phyloP scores from a whole-genome alignment of 2,888 invertebrate species.

The Erannis defoliaria region DNA sequence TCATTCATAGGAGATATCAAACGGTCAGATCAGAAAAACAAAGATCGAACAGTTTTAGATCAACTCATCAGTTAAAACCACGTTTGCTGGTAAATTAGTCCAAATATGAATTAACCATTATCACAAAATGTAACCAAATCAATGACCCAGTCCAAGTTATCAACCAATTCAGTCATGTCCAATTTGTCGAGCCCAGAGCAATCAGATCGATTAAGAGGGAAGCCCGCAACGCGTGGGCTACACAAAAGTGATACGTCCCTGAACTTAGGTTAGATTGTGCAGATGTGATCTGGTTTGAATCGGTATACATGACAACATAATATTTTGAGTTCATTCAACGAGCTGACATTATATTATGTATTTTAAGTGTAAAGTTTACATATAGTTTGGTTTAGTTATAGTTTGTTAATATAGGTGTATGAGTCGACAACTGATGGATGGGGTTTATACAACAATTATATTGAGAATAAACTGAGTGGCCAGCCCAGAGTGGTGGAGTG shows the following conservation, averaged over 20 bases:
- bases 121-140: constrained; percentile 17
- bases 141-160: constrained; percentile 11
- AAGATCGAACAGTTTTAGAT: neutral
- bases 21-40: too few species aligned
- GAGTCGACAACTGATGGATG: too few species aligned
- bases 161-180: constrained; percentile 18
- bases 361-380: neutral
- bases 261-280: constrained; percentile 36
- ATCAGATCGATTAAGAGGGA: constrained; percentile 35
- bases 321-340: constrained; percentile 2
- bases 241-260: constrained; percentile 37
- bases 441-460: too few species aligned
- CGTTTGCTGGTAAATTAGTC: neutral
- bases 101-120: neutral
- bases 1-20: neutral
- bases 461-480: too few species aligned
- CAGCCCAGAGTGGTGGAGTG: too few species aligned
- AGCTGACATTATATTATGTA: neutral
- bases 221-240: constrained; percentile 26
- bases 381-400: too few species aligned
- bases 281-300: constrained; percentile 40
- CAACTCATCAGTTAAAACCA: neutral
- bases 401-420: too few species aligned
- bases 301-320: constrained; percentile 29
- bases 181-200: constrained; percentile 32